Evolutionary conservation across 2,797 vertebrate genomes (phyloP), one percentile per base, ranked within the genome.

Genomic region (Sebastes cheni): DNA sequence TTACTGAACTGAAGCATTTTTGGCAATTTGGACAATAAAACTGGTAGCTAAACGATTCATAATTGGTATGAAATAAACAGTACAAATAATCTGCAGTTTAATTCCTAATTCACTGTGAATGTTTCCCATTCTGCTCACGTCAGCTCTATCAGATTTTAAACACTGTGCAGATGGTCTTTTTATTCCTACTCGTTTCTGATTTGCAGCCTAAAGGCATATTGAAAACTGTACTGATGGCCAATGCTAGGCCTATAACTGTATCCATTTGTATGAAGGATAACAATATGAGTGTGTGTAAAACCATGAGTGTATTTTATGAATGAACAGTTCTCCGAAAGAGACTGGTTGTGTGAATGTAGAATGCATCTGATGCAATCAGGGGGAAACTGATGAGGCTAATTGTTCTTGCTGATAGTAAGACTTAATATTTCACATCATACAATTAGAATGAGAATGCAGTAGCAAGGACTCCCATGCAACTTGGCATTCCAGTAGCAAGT

Each of bases 221-320:
- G 65, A 80, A 72, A 82, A 76, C 80, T 75, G 20, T 70, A 68
- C 75, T 83, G 75, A 82, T 83, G 67, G 76, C 75, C 34, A 82
- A n/a, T 75, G 72, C 67, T 50, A 32, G 29, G 32, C 46, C 27
- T 52, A 64, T 68, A 74, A 58, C 55, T 25, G 23, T 34, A 64
- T 58, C 55, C 46, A 75, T 85, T 78, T 77, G 68, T 61, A 81
- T 77, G 72, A 86, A 50, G 72, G 62, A 72, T 74, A 84, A 83
- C 69, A 77, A 61, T 62, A 72, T 6, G 46, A 79, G 58, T 55
- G 62, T 67, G 36, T 77, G 73, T 81, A 74, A 72, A 81, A 83
- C 60, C 65, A 64, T 67, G 60, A 66, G 79, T 82, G 34, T 50
- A 50, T 72, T 71, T 73, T 75, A 67, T 79, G 69, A 82, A 81